Evolutionary conservation across 37 sponge, comb jelly and placozoan species (phyloP).

Genomic region (Haliclona indistincta): DNA sequence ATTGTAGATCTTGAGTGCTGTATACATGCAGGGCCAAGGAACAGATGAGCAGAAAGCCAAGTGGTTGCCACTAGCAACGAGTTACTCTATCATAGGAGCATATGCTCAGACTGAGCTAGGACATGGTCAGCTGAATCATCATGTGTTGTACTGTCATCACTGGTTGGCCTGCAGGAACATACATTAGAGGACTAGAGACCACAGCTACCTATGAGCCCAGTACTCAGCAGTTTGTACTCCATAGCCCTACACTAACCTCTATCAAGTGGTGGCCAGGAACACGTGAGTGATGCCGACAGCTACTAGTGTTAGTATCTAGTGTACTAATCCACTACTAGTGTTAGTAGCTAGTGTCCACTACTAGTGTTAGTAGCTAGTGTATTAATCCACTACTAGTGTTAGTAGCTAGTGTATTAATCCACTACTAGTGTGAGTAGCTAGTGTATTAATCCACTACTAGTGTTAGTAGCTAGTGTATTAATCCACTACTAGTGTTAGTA

Average conservation of each 20-base stretch:
- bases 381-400: too few species aligned
- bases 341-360: too few species aligned
- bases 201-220: constrained; percentile 81
- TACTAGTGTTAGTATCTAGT: too few species aligned
- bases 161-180: constrained; percentile 51
- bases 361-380: too few species aligned
- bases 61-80: constrained; percentile 75
- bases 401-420: too few species aligned
- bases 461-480: too few species aligned
- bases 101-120: constrained; percentile 97
- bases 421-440: too few species aligned
- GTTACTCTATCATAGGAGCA: constrained; percentile 78
- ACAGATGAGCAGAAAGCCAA: constrained; percentile 79
- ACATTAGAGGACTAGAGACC: constrained; percentile 88
- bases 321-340: too few species aligned
- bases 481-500: too few species aligned
- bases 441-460: too few species aligned
- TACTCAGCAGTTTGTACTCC: constrained; percentile 79
- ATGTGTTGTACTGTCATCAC: not conserved
- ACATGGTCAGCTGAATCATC: constrained; percentile 61
- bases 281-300: constrained; percentile 67
- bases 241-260: constrained; percentile 86
- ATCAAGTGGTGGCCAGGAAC: constrained; percentile 93
- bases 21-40: constrained; percentile 58
- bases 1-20: not conserved